A percentile compares a stretch with the other conserved stretches of the same genome.
phyloP scores from a whole-genome alignment of 2,797 vertebrate species.

The Hippopotamyrus pictus region DNA sequence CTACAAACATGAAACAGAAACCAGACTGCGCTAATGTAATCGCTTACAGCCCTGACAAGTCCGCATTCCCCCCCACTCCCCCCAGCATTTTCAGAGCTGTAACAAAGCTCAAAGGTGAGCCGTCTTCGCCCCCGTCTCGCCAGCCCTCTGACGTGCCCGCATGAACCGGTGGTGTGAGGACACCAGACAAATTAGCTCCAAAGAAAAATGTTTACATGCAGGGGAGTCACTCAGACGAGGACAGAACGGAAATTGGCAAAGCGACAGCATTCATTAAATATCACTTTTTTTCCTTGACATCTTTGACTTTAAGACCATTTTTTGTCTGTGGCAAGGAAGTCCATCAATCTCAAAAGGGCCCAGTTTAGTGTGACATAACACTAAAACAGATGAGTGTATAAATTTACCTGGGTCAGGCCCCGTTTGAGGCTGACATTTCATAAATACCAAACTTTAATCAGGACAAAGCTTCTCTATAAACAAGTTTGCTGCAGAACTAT shows the following conservation, averaged over 20 bases:
- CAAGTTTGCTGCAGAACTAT: neutral
- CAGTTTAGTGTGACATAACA: neutral
- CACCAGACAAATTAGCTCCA: neutral
- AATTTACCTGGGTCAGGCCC: neutral
- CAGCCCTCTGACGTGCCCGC: neutral
- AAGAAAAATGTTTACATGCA: neutral
- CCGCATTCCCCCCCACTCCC: neutral
- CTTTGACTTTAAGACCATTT: neutral
- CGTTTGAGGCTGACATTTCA: neutral
- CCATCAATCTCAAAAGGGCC: neutral
- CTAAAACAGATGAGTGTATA: neutral
- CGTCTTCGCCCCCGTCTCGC: neutral
- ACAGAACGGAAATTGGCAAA: neutral
- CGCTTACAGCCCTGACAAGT: neutral
- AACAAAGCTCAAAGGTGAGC: neutral
- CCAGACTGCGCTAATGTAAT: neutral
- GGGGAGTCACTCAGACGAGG: neutral
- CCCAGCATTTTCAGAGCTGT: neutral
- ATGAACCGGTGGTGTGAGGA: neutral
- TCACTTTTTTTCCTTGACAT: neutral
- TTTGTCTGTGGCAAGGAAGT: neutral
- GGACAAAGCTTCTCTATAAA: neutral
- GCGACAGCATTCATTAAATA: neutral
- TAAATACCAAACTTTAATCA: neutral
- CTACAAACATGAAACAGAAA: neutral